A percentile compares a stretch with the other conserved stretches of the same genome.
phyloP scores from a whole-genome alignment of 2,113 vertebrate genomes.

The Sinocyclocheilus grahami region DNA sequence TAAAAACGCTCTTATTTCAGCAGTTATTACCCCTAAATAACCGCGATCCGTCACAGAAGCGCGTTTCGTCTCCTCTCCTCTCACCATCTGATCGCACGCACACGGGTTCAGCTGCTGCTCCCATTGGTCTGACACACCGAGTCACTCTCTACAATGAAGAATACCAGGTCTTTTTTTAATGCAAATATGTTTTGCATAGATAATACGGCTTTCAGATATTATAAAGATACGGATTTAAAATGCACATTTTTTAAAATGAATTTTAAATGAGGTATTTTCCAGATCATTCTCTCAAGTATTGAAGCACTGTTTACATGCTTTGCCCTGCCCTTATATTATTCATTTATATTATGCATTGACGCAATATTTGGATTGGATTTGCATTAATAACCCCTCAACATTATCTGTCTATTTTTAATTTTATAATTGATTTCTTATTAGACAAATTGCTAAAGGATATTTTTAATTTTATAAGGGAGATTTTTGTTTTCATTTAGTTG shows the following conservation, averaged over 20 bases:
- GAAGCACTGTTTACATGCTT: not conserved
- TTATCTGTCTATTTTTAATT: not conserved
- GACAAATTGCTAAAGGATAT: no score
- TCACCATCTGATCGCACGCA: not conserved
- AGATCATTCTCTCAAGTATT: not conserved
- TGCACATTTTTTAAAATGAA: no score
- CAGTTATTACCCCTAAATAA: not conserved
- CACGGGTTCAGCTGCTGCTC: not conserved
- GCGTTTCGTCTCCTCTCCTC: not conserved
- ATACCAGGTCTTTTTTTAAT: not conserved
- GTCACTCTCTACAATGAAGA: not conserved
- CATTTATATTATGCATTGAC: not conserved
- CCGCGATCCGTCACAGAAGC: constrained; percentile 1
- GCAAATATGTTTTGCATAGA: not conserved
- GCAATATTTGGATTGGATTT: not conserved
- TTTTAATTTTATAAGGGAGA: no score
- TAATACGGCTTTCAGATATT: not conserved
- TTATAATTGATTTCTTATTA: not conserved
- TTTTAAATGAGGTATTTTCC: not conserved
- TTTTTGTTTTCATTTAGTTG: no score
- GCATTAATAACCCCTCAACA: not conserved
- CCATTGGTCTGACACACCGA: not conserved
- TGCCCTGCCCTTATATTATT: not conserved
- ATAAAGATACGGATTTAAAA: not conserved
- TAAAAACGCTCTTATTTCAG: not conserved